Base-by-base conservation (phyloP, 2,113 vertebrate species). In the Mystacornis crossleyi region DNA sequence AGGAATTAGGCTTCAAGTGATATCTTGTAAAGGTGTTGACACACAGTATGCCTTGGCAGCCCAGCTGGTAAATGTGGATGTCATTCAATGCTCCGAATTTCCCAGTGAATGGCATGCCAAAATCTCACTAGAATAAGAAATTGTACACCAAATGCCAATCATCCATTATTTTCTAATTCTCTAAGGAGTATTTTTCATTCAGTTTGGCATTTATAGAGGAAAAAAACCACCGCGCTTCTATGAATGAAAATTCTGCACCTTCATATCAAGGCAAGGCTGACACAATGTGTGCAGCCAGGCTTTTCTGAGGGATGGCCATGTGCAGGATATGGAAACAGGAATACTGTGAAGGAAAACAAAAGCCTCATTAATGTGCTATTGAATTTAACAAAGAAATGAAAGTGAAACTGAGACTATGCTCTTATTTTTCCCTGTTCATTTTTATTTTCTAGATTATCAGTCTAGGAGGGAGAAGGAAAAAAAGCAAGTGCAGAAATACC, bases 121-220 rank as follows among this genome's bases (percentile, higher is more conserved):
- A 95, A 93, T 97, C 97, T 97, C 97, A 97, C 96, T 97, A 97
- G 97, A 98, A 96, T 95, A 96, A 95, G 85, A 94, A 96, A 93
- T 75, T 77, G 81, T 92, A 70, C 73, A 89, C 72, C 69, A 75
- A 85, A 66, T 97, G 97, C 82, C 98, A 98, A 96, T 98, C 97
- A 98, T 95, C 73, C 72, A 78, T 93, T 88, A 91, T 89, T 95
- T 97, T 90, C 73, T 95, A 95, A 94, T 85, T 90, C 97, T 97
- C 96, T 58, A 75, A 89, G 94, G 81, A 88, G 31, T 67, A 86
- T 38, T 96, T 91, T 90, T 97, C 88, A 95, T 96, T 89, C 94
- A 74, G 70, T 95, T 94, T 89, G 91, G 77, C 77, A 86, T 73
- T 77, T 94, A 62, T 77, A 79, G 95, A 91, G 72, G 48, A 21